A percentile compares a stretch with the other conserved stretches of the same genome.
Conservation (phyloP, 2,888 invertebrate species). For the Drosophila sordidapex region DNA sequence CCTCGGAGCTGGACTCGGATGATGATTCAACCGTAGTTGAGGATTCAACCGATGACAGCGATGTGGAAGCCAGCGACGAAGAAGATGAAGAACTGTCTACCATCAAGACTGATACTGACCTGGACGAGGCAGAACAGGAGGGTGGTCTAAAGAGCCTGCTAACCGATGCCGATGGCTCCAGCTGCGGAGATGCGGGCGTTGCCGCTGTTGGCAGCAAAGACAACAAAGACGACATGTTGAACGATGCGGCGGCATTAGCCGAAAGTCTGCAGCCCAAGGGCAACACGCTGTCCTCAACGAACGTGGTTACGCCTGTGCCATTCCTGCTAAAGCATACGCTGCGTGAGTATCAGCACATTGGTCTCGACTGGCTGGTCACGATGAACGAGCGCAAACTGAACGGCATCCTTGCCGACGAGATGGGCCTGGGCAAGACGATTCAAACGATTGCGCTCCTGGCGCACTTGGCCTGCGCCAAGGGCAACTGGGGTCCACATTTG, state of each 20-base stretch:
- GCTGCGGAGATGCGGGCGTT: conserved; percentile 1
- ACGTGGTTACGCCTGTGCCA: conserved; percentile 96
- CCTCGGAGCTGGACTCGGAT: conserved; percentile 83
- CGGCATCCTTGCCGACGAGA: conserved; percentile 98
- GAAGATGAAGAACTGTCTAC: conserved; percentile 83
- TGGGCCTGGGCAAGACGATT: conserved; percentile 98
- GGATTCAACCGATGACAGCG: conserved; percentile 69
- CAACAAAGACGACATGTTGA: conserved; percentile 90
- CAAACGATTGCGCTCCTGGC: conserved; percentile 98
- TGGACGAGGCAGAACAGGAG: conserved; percentile 83
- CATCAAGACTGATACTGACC: conserved; percentile 73
- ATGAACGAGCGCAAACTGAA: conserved; percentile 98
- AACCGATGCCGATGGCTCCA: conserved; percentile 53
- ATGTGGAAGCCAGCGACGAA: conserved; percentile 79
- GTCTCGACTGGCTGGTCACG: conserved; percentile 98
- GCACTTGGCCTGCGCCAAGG: conserved; percentile 94
- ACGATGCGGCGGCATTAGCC: conserved; percentile 96
- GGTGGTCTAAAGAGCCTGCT: conserved; percentile 87
- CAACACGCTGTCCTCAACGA: conserved; percentile 97
- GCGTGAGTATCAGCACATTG: conserved; percentile 97
- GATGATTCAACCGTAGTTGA: conserved; percentile 76
- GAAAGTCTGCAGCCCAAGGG: conserved; percentile 99
- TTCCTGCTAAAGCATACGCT: conserved; percentile 95
- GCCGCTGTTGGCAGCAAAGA: conserved; percentile 43
- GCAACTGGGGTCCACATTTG: conserved; percentile 99